Percentiles rank a stretch among this genome's conserved stretches.
These are phyloP conservation scores for Promerops cafer DNA, from an alignment of 2,113 vertebrate species.

Conservation along the genomic window DNA sequence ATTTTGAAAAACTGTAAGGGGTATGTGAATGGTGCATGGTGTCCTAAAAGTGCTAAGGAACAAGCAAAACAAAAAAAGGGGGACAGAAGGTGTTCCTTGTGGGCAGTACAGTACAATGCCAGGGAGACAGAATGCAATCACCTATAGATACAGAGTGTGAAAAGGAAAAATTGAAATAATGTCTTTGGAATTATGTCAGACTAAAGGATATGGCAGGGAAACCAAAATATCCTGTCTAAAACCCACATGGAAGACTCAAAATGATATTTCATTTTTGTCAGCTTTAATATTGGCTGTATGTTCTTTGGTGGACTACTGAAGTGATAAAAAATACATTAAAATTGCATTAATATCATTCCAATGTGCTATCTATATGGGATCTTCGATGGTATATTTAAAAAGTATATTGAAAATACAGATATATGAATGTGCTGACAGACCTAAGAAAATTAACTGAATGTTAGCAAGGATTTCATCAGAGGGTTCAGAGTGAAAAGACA, in stretches of 20 bases:
- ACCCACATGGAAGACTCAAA: not conserved
- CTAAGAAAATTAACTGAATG: not conserved
- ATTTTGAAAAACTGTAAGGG: not conserved
- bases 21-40: not conserved
- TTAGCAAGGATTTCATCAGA: not conserved
- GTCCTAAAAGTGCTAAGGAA: not conserved
- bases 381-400: not conserved
- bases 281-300: not conserved
- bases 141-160: not conserved
- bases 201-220: not conserved
- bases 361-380: not conserved
- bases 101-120: not conserved
- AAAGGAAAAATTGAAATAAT: not conserved
- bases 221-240: not conserved
- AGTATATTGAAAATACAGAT: not conserved
- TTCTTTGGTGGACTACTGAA: not conserved
- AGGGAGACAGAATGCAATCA: not conserved
- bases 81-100: not conserved
- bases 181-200: not conserved
- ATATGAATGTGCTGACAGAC: not conserved
- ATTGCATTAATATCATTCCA: not conserved
- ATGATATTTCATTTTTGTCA: not conserved
- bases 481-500: not conserved
- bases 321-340: not conserved
- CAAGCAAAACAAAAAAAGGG: not conserved